Percentiles rank a stretch among this genome's conserved stretches.
Evolutionary conservation across 2,113 vertebrate species (phyloP).

Genomic region (Crotalus tigris): DNA sequence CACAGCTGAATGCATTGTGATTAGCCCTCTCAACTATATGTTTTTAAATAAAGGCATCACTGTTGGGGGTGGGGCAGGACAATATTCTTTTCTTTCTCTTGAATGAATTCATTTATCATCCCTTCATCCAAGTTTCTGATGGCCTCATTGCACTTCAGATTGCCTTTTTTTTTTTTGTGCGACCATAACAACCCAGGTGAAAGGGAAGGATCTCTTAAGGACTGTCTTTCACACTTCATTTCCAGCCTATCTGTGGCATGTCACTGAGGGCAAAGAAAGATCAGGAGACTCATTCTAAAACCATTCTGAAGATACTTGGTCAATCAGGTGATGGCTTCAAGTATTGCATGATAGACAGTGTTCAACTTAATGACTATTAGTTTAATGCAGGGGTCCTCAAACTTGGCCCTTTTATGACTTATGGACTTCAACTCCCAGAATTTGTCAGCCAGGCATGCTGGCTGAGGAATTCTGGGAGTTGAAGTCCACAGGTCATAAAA

Average conservation of each 20-base stretch:
- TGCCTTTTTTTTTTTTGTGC: conserved; percentile 13
- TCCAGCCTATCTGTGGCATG: conserved; percentile 12
- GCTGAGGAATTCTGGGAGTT: no score
- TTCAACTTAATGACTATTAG: neutral
- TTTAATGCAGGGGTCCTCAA: no score
- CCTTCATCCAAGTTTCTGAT: neutral
- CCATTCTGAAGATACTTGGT: neutral
- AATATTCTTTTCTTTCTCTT: conserved; percentile 34
- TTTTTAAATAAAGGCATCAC: conserved; percentile 72
- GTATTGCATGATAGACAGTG: rapidly evolving
- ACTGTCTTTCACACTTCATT: conserved; percentile 8
- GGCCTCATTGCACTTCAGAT: neutral
- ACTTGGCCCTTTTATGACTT: no score
- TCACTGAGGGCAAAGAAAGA: neutral
- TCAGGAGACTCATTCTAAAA: conserved; percentile 16
- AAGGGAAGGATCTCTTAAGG: conserved; percentile 26
- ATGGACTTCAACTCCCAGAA: no score
- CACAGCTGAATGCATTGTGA: conserved; percentile 78
- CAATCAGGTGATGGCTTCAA: neutral
- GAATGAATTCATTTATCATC: conserved; percentile 44
- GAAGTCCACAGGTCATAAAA: no score
- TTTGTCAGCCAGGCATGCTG: no score
- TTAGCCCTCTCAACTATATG: conserved; percentile 68
- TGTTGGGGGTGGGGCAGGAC: neutral
- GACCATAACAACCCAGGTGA: conserved; percentile 28